Base-by-base conservation (phyloP, 2,797 vertebrate genomes). In the Geotrypetes seraphini region DNA sequence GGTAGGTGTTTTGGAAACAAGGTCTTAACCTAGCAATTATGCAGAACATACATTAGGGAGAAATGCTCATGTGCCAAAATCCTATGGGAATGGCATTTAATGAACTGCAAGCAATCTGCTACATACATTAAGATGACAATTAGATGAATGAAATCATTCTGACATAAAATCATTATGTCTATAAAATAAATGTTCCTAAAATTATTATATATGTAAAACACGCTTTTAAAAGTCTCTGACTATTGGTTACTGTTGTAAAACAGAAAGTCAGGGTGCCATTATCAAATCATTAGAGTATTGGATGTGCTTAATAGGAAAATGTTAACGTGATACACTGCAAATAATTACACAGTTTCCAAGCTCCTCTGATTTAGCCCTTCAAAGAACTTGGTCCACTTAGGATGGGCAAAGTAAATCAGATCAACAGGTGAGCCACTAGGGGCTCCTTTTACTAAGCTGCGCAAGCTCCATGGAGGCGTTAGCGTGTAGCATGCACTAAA, bases 361-460 rank as follows among this genome's bases (percentile, higher is more conserved):
- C n/a, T n/a, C n/a, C n/a, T n/a, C n/a, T n/a, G n/a, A n/a, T n/a
- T n/a, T n/a, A n/a, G 45, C 39, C n/a, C n/a, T n/a, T 34, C 3
- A 38, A 21, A 28, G 19, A 40, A 34, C 6, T 18, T 5, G 5
- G 3, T 29, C 27, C 47, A 46, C 49, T 68, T 51, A 63, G 34
- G 34, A 43, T 51, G 47, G 24, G 28, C 47, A 49, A 53, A 52
- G 63, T 31, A 60, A 50, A 49, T 49, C n/a, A n/a, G n/a, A n/a
- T n/a, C n/a, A n/a, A n/a, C n/a, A n/a, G n/a, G n/a, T n/a, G n/a
- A 53, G 36, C 36, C 58, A 43, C 46, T 53, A 60, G n/a, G n/a
- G n/a, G n/a, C n/a, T n/a, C n/a, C n/a, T n/a, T n/a, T n/a, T n/a
- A n/a, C n/a, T n/a, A n/a, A n/a, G n/a, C n/a, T n/a, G n/a, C n/a